A percentile compares a stretch with the other conserved stretches of the same genome.
phyloP scores from a whole-genome alignment of 1,140 invertebrate species.

The Atta texana region DNA sequence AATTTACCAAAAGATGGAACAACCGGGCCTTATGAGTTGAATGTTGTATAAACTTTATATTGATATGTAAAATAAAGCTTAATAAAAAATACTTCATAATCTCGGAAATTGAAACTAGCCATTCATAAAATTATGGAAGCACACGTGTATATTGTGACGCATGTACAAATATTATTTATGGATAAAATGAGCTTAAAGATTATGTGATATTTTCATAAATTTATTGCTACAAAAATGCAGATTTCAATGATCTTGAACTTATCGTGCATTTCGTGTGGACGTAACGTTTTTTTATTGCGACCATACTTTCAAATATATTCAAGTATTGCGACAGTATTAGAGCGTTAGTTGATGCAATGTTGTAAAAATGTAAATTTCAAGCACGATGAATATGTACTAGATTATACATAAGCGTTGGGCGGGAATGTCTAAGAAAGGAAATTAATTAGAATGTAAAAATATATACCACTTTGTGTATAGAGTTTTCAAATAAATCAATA shows the following conservation, averaged over 20 bases:
- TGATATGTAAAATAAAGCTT: neutral
- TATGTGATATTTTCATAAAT: slow-evolving; percentile 10
- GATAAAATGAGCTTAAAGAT: slow-evolving; percentile 15
- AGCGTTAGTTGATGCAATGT: slow-evolving; percentile 23
- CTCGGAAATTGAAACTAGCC: slow-evolving; percentile 17
- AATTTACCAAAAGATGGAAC: no score
- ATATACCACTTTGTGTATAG: neutral
- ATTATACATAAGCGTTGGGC: neutral
- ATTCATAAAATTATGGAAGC: slow-evolving; percentile 11
- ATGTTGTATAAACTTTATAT: neutral
- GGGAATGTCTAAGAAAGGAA: slow-evolving; percentile 4
- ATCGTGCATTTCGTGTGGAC: slow-evolving; percentile 3
- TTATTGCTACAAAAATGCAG: neutral
- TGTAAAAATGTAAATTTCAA: slow-evolving; percentile 38
- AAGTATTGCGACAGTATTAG: slow-evolving; percentile 40
- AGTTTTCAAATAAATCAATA: neutral
- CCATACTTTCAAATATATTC: slow-evolving; percentile 35
- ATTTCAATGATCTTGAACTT: slow-evolving; percentile 20
- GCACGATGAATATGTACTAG: slow-evolving; percentile 37
- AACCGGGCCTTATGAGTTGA: neutral
- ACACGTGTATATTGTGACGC: neutral
- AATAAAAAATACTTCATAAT: neutral
- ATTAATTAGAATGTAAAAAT: slow-evolving; percentile 33
- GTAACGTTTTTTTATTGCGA: slow-evolving; percentile 16
- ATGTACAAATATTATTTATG: neutral